Conservation (phyloP, 2,113 vertebrate species). For the Lepidothrix coronata region DNA sequence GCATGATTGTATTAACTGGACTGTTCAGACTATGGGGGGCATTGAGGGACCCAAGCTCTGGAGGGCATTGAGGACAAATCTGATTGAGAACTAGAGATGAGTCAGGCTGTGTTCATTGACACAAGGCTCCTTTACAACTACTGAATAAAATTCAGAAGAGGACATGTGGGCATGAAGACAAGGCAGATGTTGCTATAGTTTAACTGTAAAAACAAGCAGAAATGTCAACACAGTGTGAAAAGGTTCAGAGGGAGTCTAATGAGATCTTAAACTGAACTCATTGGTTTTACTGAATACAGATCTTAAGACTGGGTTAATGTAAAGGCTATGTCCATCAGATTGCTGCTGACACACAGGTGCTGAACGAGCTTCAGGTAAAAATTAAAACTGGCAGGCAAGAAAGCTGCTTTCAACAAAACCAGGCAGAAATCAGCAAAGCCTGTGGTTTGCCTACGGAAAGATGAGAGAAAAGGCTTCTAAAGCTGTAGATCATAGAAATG, state of each 20-base stretch:
- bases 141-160: not conserved
- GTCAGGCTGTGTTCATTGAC: not conserved
- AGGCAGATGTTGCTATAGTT: not conserved
- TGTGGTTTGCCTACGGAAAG: not conserved
- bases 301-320: not conserved
- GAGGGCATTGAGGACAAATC: not conserved
- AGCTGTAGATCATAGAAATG: not conserved
- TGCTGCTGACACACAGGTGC: not conserved
- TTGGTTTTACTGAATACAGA: not conserved
- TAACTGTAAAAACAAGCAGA: not conserved
- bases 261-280: not conserved
- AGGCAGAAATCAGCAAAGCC: not conserved
- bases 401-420: not conserved
- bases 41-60: not conserved
- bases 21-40: not conserved
- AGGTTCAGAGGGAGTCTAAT: not conserved
- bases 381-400: not conserved
- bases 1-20: not conserved
- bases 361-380: not conserved
- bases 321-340: not conserved
- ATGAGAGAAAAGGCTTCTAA: not conserved
- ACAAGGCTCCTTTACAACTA: not conserved
- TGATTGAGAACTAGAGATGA: fast-evolving
- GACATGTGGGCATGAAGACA: not conserved
- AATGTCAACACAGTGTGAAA: not conserved